Conservation (phyloP, 2,888 invertebrate genomes). For the Andrena camellia region DNA sequence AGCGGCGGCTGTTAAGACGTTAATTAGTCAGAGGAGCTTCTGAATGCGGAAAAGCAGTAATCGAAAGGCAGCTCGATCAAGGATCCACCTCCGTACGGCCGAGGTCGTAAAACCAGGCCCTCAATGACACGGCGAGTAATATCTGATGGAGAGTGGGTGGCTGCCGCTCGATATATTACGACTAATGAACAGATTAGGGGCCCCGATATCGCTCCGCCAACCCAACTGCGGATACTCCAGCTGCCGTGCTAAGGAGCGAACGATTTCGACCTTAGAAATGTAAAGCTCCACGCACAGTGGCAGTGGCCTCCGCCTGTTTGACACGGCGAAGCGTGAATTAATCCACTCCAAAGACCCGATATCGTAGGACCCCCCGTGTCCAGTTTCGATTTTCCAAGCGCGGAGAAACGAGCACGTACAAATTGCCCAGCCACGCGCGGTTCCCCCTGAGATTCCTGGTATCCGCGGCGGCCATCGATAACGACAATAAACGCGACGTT, state of each 20-base stretch:
- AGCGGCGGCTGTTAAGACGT: constrained; percentile 19
- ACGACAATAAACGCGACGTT: constrained; percentile 4
- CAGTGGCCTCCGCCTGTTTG: too few species aligned
- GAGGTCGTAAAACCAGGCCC: constrained; percentile 68
- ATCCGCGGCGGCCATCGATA: constrained; percentile 11
- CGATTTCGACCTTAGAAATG: neutral
- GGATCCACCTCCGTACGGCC: constrained; percentile 19
- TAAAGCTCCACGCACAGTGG: too few species aligned
- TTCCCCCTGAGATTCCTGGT: neutral
- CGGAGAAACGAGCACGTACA: neutral
- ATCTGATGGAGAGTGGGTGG: constrained; percentile 77
- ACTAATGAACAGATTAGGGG: constrained; percentile 81
- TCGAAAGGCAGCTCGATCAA: constrained; percentile 10
- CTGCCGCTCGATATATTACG: constrained; percentile 78
- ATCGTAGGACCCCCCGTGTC: neutral
- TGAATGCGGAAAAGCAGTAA: constrained; percentile 10
- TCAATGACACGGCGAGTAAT: constrained; percentile 69
- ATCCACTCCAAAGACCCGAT: neutral
- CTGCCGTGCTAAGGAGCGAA: neutral
- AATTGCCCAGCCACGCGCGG: neutral
- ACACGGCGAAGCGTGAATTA: too few species aligned
- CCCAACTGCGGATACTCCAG: constrained; percentile 25
- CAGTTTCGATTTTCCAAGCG: neutral
- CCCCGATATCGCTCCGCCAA: constrained; percentile 69
- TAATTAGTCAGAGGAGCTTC: constrained; percentile 15